These are phyloP conservation scores for Acanthiza pusilla DNA, from an alignment of 2,797 vertebrate genomes.

Conservation along the genomic window DNA sequence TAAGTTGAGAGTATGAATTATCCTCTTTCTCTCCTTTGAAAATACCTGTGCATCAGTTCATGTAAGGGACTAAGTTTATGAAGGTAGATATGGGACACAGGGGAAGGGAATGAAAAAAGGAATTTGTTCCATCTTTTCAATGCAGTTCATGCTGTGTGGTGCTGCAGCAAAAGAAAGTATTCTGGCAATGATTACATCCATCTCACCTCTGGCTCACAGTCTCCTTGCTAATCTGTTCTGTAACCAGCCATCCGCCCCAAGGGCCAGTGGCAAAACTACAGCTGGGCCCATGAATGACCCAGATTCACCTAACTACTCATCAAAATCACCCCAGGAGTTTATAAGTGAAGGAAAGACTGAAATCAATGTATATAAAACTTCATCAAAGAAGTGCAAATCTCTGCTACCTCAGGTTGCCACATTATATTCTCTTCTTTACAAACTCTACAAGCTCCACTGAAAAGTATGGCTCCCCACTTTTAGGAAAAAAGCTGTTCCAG, in stretches of 20 bases:
- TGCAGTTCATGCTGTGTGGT: not conserved
- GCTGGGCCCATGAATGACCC: not conserved
- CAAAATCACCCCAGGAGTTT: not conserved
- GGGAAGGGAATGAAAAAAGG: not conserved
- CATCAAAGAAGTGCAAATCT: not conserved
- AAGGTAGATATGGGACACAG: not conserved
- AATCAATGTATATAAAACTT: not conserved
- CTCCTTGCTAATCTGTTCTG: not conserved
- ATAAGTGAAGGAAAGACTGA: not conserved
- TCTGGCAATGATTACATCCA: not conserved
- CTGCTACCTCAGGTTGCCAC: not conserved
- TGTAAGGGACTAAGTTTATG: not conserved
- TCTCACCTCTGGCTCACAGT: not conserved
- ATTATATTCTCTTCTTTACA: not conserved
- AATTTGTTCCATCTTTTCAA: not conserved
- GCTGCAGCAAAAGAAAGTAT: not conserved
- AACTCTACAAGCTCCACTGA: not conserved
- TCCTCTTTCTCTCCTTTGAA: not conserved
- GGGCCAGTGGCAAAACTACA: not conserved
- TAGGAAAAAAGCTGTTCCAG: not conserved
- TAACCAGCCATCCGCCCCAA: not conserved
- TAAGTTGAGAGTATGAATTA: not conserved
- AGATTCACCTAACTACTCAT: not conserved
- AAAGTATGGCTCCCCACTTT: not conserved
- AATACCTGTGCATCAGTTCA: not conserved